These are phyloP conservation scores for Esox lucius DNA, from an alignment of 2,797 vertebrate genomes.

Conservation along the genomic window DNA sequence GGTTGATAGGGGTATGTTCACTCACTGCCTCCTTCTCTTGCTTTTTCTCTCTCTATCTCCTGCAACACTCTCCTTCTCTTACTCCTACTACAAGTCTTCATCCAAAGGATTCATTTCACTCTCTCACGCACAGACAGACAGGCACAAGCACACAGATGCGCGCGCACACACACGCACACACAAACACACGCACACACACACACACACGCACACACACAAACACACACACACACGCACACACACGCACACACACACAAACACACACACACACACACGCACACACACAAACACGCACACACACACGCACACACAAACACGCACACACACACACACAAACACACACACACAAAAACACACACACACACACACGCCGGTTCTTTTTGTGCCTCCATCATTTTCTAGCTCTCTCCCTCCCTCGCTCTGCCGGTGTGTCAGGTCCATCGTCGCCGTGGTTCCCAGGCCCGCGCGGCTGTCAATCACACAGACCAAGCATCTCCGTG, in stretches of 20 bases:
- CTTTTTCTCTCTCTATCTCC: constrained; percentile 8
- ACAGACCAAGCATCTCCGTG: constrained; percentile 79
- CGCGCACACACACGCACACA: constrained; percentile 14
- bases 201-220: constrained; percentile 17
- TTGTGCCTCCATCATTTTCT: constrained; percentile 3
- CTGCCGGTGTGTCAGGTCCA: constrained; percentile 44
- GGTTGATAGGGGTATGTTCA: background rate
- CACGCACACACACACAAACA: constrained; percentile 1
- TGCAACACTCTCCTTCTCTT: background rate
- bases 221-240: constrained; percentile 19
- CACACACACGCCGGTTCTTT: constrained; percentile 16
- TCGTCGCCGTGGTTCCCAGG: constrained; percentile 60
- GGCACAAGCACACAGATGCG: constrained; percentile 14
- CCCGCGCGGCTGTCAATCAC: constrained; percentile 81
- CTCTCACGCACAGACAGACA: constrained; percentile 12
- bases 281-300: constrained; percentile 15
- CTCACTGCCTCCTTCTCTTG: background rate
- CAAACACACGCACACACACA: background rate
- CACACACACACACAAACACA: constrained; percentile 13
- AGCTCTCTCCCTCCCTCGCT: background rate
- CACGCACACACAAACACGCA: constrained; percentile 11
- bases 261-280: constrained; percentile 16
- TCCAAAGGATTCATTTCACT: constrained; percentile 2
- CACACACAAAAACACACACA: constrained; percentile 8
- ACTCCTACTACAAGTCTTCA: background rate